These are phyloP conservation scores for Horisme vitalbata DNA, from an alignment of 2,888 invertebrate genomes.

Conservation along the genomic window DNA sequence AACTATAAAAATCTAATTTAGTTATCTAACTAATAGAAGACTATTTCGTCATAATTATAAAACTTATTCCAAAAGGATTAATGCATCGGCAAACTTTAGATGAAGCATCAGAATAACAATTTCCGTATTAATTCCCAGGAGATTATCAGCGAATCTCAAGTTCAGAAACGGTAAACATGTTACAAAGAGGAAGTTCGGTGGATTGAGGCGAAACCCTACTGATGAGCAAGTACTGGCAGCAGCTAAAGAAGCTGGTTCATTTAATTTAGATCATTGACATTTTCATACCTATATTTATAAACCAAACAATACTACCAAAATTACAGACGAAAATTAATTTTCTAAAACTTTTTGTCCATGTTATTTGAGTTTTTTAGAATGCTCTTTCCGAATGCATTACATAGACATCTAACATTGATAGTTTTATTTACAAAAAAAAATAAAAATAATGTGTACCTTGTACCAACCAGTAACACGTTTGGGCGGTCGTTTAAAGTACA, in stretches of 20 bases:
- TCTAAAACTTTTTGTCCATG: no score
- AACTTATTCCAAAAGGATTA: conserved; percentile 40
- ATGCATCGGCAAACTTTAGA: conserved; percentile 43
- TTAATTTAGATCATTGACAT: neutral
- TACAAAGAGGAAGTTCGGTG: conserved; percentile 63
- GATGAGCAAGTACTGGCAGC: conserved; percentile 49
- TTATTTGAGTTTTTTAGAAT: no score
- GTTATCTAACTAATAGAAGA: no score
- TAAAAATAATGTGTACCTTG: no score
- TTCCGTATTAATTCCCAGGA: conserved; percentile 53
- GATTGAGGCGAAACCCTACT: conserved; percentile 61
- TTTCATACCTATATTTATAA: no score
- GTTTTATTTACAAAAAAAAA: no score
- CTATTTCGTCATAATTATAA: conserved; percentile 27
- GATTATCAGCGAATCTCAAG: conserved; percentile 60
- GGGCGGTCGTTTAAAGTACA: neutral
- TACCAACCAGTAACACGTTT: no score
- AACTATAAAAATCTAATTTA: conserved; percentile 7
- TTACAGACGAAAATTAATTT: no score
- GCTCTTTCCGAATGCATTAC: no score
- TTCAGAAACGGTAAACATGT: conserved; percentile 62
- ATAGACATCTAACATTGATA: no score
- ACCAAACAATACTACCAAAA: no score
- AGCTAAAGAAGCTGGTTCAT: neutral
- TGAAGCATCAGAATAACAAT: conserved; percentile 51